A percentile compares a stretch with the other conserved stretches of the same genome.
phyloP scores from a whole-genome alignment of 2,888 invertebrate genomes.

The Drosophila koepferae region DNA sequence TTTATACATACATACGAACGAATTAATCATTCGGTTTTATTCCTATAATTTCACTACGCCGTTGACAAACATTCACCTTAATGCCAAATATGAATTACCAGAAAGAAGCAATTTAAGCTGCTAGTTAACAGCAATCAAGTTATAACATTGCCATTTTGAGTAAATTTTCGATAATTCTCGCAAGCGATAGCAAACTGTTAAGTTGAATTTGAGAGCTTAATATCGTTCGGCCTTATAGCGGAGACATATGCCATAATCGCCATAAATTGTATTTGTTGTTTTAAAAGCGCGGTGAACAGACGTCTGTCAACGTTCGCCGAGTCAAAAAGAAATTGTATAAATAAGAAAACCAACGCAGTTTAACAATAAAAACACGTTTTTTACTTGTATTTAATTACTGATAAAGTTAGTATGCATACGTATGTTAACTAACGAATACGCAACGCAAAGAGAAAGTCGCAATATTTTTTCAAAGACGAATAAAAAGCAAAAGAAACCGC shows the following conservation, averaged over 20 bases:
- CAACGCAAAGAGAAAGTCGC: conserved; percentile 59
- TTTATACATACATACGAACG: conserved; percentile 19
- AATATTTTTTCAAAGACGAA: conserved; percentile 41
- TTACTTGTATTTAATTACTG: conserved; percentile 8
- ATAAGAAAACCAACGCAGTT: conserved; percentile 34
- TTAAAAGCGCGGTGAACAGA: conserved; percentile 59
- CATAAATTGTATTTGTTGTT: conserved; percentile 60
- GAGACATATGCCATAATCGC: conserved; percentile 32
- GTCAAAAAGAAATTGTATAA: conserved; percentile 58
- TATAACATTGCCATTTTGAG: conserved; percentile 42
- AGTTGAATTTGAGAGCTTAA: conserved; percentile 27
- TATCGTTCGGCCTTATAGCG: conserved; percentile 46
- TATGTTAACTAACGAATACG: conserved; percentile 53
- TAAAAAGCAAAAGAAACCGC: conserved; percentile 54
- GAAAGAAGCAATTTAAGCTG: not conserved
- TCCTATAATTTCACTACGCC: not conserved
- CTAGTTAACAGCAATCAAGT: conserved; percentile 19
- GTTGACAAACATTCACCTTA: conserved; percentile 7
- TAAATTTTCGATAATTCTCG: conserved; percentile 21
- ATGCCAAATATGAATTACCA: not conserved
- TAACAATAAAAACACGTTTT: conserved; percentile 41
- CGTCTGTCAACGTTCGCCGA: conserved; percentile 52
- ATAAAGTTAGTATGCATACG: conserved; percentile 12
- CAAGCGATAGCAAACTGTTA: conserved; percentile 40
- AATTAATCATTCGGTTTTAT: not conserved